These are phyloP conservation scores for Rutilus rutilus DNA, from an alignment of 2,113 vertebrate genomes.

Conservation along the genomic window DNA sequence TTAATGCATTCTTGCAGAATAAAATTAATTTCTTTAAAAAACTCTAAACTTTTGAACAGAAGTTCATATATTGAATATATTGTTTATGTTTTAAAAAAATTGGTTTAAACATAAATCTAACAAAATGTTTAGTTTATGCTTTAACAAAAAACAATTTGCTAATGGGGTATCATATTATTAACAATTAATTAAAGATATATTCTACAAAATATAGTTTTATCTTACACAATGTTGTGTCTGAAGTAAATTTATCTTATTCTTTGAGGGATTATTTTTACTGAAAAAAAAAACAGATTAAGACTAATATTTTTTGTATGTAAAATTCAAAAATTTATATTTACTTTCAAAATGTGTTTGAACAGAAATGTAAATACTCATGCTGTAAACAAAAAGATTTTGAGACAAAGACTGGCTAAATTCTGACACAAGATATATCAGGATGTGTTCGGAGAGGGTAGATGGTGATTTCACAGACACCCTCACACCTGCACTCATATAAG, in stretches of 20 bases:
- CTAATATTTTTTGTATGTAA: neutral
- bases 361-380: neutral
- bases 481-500: neutral
- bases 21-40: neutral
- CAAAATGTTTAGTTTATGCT: neutral
- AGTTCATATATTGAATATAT: neutral
- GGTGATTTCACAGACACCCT: neutral
- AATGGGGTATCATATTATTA: neutral
- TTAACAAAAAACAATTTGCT: neutral
- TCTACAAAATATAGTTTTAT: neutral
- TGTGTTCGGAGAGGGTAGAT: neutral
- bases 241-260: neutral
- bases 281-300: neutral
- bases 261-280: neutral
- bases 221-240: neutral
- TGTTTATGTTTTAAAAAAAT: neutral
- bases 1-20: neutral
- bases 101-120: neutral
- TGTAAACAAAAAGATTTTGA: neutral
- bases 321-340: neutral
- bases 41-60: neutral
- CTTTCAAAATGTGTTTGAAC: neutral
- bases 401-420: neutral
- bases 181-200: neutral
- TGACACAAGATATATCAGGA: neutral